Evolutionary conservation across 2,888 invertebrate genomes (phyloP), one percentile per base, ranked within the genome.

Genomic region (Mesorhabditis sp.): DNA sequence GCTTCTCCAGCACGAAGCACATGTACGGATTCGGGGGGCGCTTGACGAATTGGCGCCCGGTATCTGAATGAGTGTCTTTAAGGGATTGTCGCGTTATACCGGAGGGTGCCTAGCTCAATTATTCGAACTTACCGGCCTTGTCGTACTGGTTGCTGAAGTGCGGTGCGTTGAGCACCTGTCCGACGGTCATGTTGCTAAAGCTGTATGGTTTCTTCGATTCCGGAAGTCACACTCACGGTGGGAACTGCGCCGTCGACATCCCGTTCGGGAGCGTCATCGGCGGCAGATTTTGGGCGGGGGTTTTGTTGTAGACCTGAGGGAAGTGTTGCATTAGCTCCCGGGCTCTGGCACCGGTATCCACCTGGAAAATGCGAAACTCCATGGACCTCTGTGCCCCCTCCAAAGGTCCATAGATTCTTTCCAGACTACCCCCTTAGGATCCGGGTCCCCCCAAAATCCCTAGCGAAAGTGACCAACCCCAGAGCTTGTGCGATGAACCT

Each of bases 1-100:
- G 58, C n/a, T 50, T 50, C 58, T 50, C 58, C 10, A 50, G 58
- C 58, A 50, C 58, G 58, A 50, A 50, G 58, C 58, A 50, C 58
- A 50, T 50, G n/a, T 50, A 50, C 58, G 58, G 58, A 50, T 50
- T 50, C 10, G 58, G 58, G 7, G 58, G 58, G n/a, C 58, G 58
- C n/a, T 50, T 50, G 58, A 50, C 58, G 58, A 50, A 50, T 50
- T 50, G 58, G 10, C 58, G 7, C 2, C 58, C 58, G 7, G 58
- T 13, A 50, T n/a, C 58, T 50, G 58, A 50, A n/a, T 50, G 28
- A 28, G 28, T 28, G 2, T 28, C 28, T 28, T 28, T 28, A 28
- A 28, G 28, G 28, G 28, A 28, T 28, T 28, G 28, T 28, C 28
- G 28, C 28, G 28, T 28, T 28, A 28, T 28, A 28, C 28, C 28